phyloP scores from a whole-genome alignment of 2,888 invertebrate genomes.

The Eremobia ochroleuca region DNA sequence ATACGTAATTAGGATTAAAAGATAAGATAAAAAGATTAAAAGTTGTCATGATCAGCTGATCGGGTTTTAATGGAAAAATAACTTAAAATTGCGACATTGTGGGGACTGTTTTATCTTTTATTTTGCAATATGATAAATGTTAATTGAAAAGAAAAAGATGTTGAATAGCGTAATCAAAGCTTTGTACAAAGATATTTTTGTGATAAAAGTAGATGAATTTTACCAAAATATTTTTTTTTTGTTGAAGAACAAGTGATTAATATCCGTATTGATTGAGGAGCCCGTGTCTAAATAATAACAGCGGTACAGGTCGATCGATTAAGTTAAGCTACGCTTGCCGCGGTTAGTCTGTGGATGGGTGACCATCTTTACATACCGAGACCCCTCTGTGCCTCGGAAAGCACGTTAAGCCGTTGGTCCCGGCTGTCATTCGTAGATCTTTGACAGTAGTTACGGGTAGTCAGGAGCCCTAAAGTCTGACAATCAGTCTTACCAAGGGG shows the following conservation, averaged over 20 bases:
- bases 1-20: slow-evolving; percentile 63
- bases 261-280: neutral
- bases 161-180: slow-evolving; percentile 20
- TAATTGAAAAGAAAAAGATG: slow-evolving; percentile 13
- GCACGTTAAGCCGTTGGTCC: too few relatives aligned
- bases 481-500: too few relatives aligned
- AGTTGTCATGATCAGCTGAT: slow-evolving; percentile 44
- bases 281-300: too few relatives aligned
- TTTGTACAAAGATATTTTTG: slow-evolving; percentile 28
- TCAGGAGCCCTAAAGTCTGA: too few relatives aligned
- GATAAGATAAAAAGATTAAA: slow-evolving; percentile 59
- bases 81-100: slow-evolving; percentile 41
- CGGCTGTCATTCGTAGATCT: too few relatives aligned
- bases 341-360: too few relatives aligned
- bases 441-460: too few relatives aligned
- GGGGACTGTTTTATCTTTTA: slow-evolving; percentile 29
- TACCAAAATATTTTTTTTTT: slow-evolving; percentile 5
- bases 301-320: too few relatives aligned
- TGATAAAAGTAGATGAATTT: slow-evolving; percentile 31
- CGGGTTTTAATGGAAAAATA: slow-evolving; percentile 46
- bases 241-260: neutral
- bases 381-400: too few relatives aligned
- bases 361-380: too few relatives aligned
- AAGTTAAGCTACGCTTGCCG: too few relatives aligned
- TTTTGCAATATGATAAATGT: neutral